Conservation (phyloP, 2,113 vertebrate species). For the Oxyura jamaicensis region DNA sequence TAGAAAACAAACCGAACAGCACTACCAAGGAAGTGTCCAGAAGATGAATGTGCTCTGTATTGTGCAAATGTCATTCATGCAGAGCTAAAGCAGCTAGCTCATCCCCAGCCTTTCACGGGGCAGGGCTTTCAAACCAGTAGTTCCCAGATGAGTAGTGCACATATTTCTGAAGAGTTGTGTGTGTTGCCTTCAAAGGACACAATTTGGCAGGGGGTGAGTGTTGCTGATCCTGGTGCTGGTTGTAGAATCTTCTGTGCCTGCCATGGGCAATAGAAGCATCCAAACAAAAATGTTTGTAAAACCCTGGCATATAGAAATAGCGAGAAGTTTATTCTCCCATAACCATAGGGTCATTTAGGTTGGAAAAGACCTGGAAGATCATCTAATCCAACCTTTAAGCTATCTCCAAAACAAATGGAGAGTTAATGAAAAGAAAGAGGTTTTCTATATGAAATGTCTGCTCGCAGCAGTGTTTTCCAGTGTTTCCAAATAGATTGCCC, state of each 20-base stretch:
- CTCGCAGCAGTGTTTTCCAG: not conserved
- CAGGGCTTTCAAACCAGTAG: not conserved
- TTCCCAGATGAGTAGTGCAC: not conserved
- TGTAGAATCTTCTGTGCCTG: not conserved
- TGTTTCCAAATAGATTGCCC: not conserved
- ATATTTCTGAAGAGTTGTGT: not conserved
- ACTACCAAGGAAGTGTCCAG: rapidly evolving
- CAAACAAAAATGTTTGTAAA: not conserved
- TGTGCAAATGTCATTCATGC: not conserved
- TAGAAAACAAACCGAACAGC: not conserved
- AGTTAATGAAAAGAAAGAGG: not conserved
- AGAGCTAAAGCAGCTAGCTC: not conserved
- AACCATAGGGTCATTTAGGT: not conserved
- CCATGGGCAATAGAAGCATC: not conserved
- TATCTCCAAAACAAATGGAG: not conserved
- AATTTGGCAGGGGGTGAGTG: not conserved
- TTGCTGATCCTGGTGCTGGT: not conserved
- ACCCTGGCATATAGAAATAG: not conserved
- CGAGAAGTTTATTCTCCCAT: not conserved
- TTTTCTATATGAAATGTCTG: not conserved
- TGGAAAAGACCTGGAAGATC: too few species aligned
- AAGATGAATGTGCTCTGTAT: not conserved
- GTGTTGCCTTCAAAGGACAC: not conserved
- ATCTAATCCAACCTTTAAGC: not conserved
- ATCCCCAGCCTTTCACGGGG: not conserved